A percentile compares a stretch with the other conserved stretches of the same genome.
These are phyloP conservation scores for Lepidocyrtoides sp. DNA, from an alignment of 2,888 invertebrate species.

Conservation along the genomic window DNA sequence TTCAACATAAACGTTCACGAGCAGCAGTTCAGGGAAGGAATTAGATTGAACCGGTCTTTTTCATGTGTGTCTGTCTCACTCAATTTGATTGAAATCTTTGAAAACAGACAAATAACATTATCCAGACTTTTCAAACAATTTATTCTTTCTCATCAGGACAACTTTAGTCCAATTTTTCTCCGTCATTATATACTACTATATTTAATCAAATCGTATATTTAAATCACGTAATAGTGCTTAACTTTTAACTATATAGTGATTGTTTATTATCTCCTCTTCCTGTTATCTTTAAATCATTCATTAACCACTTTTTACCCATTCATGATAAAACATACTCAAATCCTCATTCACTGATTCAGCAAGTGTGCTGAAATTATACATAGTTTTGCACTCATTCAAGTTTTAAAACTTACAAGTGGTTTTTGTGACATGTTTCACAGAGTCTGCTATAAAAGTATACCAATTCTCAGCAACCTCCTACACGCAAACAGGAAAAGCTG, in stretches of 20 bases:
- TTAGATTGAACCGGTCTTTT: constrained; percentile 41
- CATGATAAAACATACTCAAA: too few species aligned
- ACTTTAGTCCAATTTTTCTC: background rate
- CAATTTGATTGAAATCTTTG: background rate
- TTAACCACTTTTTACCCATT: background rate
- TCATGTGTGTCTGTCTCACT: constrained; percentile 18
- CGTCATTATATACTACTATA: too few species aligned
- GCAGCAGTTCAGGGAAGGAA: background rate
- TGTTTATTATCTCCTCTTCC: constrained; percentile 13
- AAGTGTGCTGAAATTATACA: background rate
- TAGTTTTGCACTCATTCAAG: background rate
- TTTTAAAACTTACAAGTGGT: background rate
- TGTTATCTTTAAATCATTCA: constrained; percentile 21
- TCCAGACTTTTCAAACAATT: background rate
- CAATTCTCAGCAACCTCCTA: background rate
- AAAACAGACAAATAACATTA: background rate
- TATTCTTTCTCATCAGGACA: background rate
- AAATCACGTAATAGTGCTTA: too few species aligned
- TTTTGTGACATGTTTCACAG: background rate
- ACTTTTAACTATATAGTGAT: too few species aligned
- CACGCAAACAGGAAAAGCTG: background rate
- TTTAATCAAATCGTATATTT: too few species aligned
- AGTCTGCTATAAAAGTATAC: background rate
- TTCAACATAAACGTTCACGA: background rate
- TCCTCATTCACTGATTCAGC: too few species aligned